Conservation (phyloP, 2,113 vertebrate species). For the Hemiprocne comata region DNA sequence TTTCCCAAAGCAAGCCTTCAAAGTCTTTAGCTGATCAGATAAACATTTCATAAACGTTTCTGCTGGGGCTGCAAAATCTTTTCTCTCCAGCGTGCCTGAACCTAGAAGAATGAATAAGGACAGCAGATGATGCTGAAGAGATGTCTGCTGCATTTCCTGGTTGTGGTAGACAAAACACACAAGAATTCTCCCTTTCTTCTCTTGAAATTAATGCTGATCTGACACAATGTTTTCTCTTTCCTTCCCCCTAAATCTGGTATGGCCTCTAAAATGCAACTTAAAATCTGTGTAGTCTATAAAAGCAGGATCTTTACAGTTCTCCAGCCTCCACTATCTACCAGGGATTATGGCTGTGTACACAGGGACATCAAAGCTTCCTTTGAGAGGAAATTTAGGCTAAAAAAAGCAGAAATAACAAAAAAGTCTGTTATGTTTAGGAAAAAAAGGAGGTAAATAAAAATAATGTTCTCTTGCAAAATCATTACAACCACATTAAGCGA, state of each 20-base stretch:
- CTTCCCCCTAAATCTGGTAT: neutral
- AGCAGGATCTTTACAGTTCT: neutral
- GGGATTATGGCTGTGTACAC: neutral
- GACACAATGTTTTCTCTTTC: neutral
- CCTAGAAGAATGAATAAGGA: conserved; percentile 11
- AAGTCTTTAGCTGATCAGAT: conserved; percentile 56
- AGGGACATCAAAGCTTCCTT: neutral
- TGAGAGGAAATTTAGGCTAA: neutral
- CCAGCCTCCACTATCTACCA: neutral
- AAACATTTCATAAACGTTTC: conserved; percentile 57
- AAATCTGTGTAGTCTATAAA: neutral
- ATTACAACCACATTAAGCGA: neutral
- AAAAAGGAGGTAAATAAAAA: neutral
- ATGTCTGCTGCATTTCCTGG: conserved; percentile 62
- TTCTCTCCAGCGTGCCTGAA: neutral
- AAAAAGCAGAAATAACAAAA: neutral
- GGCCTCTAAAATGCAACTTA: neutral
- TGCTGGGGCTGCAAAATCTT: conserved; percentile 61
- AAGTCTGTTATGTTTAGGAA: neutral
- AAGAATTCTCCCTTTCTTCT: conserved; percentile 16
- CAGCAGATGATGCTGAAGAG: conserved; percentile 51
- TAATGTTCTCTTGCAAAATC: neutral
- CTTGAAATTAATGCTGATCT: neutral
- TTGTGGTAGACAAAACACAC: neutral
- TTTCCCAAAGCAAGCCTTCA: conserved; percentile 60